phyloP scores from a whole-genome alignment of 2,888 invertebrate genomes.

The Elegia similella region DNA sequence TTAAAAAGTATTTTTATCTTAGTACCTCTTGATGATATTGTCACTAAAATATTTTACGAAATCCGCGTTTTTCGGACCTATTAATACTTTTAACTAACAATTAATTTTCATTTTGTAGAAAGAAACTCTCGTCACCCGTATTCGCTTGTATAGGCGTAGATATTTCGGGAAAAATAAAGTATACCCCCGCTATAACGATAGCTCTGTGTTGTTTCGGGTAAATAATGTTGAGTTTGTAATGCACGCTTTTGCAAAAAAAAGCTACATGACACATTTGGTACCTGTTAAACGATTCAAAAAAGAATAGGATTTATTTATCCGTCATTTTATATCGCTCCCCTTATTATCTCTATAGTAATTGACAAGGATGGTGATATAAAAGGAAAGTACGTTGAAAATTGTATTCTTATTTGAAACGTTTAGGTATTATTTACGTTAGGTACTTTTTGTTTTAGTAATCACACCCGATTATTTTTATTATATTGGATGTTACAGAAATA shows the following conservation, averaged over 20 bases:
- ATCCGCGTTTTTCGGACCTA: conserved; percentile 19
- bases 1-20: neutral
- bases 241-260: conserved; percentile 43
- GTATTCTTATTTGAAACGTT: neutral
- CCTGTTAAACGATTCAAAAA: no score
- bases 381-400: no score
- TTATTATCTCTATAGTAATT: no score
- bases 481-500: neutral
- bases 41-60: conserved; percentile 26
- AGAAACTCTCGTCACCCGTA: conserved; percentile 70
- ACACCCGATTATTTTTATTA: no score
- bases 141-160: conserved; percentile 78
- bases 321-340: no score
- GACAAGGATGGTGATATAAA: no score
- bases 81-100: conserved; percentile 36
- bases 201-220: conserved; percentile 67
- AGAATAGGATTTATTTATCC: no score
- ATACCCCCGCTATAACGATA: conserved; percentile 53
- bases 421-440: neutral
- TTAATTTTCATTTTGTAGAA: conserved; percentile 70
- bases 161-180: conserved; percentile 78
- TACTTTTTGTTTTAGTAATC: neutral
- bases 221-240: conserved; percentile 56
- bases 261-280: conserved; percentile 24
- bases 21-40: neutral